Conservation (phyloP, 2,113 vertebrate species). For the Hypanus sabinus region DNA sequence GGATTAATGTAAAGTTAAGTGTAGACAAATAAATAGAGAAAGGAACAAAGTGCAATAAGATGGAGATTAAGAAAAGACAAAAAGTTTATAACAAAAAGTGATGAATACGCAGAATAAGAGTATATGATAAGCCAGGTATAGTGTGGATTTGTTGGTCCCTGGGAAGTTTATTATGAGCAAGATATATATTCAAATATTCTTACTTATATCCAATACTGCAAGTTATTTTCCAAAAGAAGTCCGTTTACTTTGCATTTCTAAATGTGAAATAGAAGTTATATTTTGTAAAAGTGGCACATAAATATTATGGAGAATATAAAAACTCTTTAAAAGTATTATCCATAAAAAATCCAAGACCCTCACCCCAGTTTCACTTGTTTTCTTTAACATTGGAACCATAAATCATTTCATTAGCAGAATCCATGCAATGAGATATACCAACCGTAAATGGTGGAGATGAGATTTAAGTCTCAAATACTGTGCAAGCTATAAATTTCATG, state of each 20-base stretch:
- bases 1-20: not conserved
- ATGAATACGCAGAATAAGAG: not conserved
- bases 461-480: too few species aligned
- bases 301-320: not conserved
- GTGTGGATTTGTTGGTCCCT: not conserved
- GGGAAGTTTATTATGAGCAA: not conserved
- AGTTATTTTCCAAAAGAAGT: not conserved
- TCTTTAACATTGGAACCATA: not conserved
- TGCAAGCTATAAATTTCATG: not conserved
- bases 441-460: too few species aligned
- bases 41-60: not conserved
- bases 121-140: not conserved
- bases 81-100: too few species aligned
- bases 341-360: not conserved
- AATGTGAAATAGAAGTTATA: not conserved
- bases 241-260: not conserved
- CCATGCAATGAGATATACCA: too few species aligned
- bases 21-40: not conserved
- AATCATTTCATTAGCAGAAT: too few species aligned
- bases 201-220: not conserved
- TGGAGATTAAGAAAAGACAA: not conserved
- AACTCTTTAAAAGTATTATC: too few species aligned
- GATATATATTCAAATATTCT: not conserved
- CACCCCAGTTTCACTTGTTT: not conserved
- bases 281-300: not conserved